Conservation (phyloP, 2,888 invertebrate species). For the Meta bourneti region DNA sequence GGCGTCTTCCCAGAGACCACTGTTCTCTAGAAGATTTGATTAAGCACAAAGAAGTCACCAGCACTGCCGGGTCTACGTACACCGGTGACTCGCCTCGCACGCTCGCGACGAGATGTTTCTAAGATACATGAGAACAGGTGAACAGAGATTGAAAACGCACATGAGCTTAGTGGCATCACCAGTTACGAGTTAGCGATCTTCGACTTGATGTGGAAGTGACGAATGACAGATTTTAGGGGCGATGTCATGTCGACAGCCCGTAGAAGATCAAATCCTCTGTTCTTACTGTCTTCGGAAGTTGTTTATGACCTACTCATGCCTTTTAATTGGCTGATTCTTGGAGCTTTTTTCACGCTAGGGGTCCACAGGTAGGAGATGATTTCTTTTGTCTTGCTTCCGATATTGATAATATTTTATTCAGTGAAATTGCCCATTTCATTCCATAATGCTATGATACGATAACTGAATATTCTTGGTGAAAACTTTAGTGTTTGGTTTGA, state of each 20-base stretch:
- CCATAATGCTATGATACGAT: no score
- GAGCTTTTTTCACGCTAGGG: constrained; percentile 51
- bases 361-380: constrained; percentile 45
- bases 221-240: constrained; percentile 61
- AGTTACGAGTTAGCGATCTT: constrained; percentile 42
- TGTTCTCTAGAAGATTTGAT: constrained; percentile 53
- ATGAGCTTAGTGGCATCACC: constrained; percentile 32
- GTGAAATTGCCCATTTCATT: no score
- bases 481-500: no score
- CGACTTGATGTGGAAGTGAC: constrained; percentile 59
- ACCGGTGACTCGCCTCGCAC: constrained; percentile 29
- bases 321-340: constrained; percentile 64
- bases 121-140: constrained; percentile 59
- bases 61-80: constrained; percentile 49
- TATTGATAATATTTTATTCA: no score
- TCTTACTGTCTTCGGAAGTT: constrained; percentile 49
- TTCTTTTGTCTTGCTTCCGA: neutral
- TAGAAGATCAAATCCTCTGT: constrained; percentile 62
- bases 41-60: constrained; percentile 59
- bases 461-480: no score
- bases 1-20: constrained; percentile 40
- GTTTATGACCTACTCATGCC: constrained; percentile 63
- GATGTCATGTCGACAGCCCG: constrained; percentile 71
- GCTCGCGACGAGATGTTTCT: constrained; percentile 19
- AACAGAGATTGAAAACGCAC: constrained; percentile 24